Evolutionary conservation across 1,140 invertebrate species (phyloP).

Genomic region (Brachionus plicatilis): DNA sequence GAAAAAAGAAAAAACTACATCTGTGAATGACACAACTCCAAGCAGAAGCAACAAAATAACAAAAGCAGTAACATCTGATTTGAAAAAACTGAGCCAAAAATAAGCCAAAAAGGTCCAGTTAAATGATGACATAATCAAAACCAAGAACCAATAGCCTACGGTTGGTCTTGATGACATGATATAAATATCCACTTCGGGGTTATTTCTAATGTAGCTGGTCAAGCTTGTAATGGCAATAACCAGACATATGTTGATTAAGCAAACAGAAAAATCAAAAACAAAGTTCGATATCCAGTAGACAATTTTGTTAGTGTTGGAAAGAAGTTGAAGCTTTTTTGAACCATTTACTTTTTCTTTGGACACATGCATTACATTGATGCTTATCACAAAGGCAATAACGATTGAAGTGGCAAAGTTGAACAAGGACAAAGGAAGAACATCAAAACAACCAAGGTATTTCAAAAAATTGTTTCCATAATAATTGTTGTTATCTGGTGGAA

Average conservation of each 20-base stretch:
- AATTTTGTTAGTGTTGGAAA: background rate
- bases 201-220: background rate
- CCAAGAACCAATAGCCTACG: constrained; percentile 1
- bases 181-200: background rate
- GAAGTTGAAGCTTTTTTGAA: constrained; percentile 36
- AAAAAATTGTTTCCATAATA: constrained; percentile 28
- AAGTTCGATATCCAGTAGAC: constrained; percentile 30
- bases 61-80: constrained; percentile 38
- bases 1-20: constrained; percentile 29
- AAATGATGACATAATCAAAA: constrained; percentile 10
- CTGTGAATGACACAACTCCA: background rate
- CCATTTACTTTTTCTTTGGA: constrained; percentile 6
- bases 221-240: background rate
- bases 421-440: constrained; percentile 21
- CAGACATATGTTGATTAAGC: background rate
- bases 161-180: constrained; percentile 8
- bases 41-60: background rate
- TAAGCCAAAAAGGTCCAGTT: constrained; percentile 20
- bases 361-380: constrained; percentile 11
- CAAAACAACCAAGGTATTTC: constrained; percentile 25
- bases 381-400: background rate
- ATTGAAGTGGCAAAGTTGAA: constrained; percentile 11
- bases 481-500: background rate
- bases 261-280: constrained; percentile 29
- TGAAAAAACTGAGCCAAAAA: constrained; percentile 28